These are phyloP conservation scores for Zelleria hepariella DNA, from an alignment of 2,888 invertebrate species.

Conservation along the genomic window DNA sequence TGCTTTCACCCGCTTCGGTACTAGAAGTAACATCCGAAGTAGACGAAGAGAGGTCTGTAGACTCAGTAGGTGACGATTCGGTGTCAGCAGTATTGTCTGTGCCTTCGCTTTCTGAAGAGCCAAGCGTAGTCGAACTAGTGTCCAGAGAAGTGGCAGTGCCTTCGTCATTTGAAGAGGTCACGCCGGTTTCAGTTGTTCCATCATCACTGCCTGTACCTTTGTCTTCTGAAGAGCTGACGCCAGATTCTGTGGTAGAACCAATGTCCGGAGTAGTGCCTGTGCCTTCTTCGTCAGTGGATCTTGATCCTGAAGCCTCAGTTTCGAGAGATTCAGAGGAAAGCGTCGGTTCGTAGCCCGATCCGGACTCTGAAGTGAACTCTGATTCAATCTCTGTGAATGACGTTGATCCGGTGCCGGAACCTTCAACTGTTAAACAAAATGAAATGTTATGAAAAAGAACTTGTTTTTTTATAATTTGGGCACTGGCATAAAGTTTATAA, in stretches of 20 bases:
- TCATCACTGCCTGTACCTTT: slow-evolving; percentile 6
- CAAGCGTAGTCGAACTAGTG: slow-evolving; percentile 4
- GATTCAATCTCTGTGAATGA: slow-evolving; percentile 17
- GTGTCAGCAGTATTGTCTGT: slow-evolving; percentile 3
- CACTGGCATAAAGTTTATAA: background rate
- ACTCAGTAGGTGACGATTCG: background rate
- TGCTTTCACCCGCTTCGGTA: slow-evolving; percentile 5
- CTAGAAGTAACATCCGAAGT: background rate
- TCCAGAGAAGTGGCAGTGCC: background rate
- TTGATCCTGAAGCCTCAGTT: background rate
- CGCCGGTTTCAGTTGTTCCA: slow-evolving; percentile 12
- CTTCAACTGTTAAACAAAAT: slow-evolving; percentile 9
- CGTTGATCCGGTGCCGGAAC: slow-evolving; percentile 9
- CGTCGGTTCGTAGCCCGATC: slow-evolving; percentile 15
- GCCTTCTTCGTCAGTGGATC: background rate
- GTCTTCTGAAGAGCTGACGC: slow-evolving; percentile 14
- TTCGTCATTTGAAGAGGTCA: background rate
- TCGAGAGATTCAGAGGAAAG: background rate
- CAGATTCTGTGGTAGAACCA: background rate
- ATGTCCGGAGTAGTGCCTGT: background rate
- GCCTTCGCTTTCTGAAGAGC: slow-evolving; percentile 11
- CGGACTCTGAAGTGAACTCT: slow-evolving; percentile 14
- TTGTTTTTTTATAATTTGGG: too few relatives aligned
- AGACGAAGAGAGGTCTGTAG: background rate
- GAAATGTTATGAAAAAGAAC: background rate